Evolutionary conservation across 2,113 vertebrate species (phyloP), one percentile per base, ranked within the genome.

Genomic region (Pogona vitticeps): DNA sequence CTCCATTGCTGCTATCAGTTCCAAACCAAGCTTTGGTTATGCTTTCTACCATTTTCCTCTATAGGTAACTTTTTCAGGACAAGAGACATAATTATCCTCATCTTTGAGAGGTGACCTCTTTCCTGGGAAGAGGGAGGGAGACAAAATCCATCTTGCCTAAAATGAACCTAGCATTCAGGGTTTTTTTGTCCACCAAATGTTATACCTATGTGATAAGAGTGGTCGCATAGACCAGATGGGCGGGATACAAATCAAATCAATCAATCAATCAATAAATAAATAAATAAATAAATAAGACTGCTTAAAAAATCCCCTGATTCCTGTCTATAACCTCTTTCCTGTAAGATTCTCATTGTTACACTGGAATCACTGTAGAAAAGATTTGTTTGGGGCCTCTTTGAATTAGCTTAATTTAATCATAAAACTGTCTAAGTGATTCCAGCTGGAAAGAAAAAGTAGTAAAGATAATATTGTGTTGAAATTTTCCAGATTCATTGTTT

Each of bases 391-490:
- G 38, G 17, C 33, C 73, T 80, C 90, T 40, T 33, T 26, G 40
- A 2, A 83, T 36, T 56, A 42, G 65, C 75, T 18, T n/a, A 86
- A 2, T 46, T 42, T 88, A 33, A 77, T 81, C 85, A 84, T 81
- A 59, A 85, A 86, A 46, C 52, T 0, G n/a, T 72, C 72, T 76
- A 80, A 83, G 12, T 76, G 9, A 61, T 75, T 84, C 12, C 58
- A 88, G 79, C 40, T 42, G 56, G 90, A 91, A 40, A 2, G 52
- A 18, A 65, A n/a, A 83, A 14, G 2, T 59, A 65, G 91, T 81
- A 73, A 81, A 87, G 36, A 86, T 87, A 42, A 40, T 17, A 67
- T 75, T 80, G 14, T 82, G 59, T 82, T 1, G 76, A 61, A 70
- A 63, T 61, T 56, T 84, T 83, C 59, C 65, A 83, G 75, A 68